Conservation (phyloP, 2,113 vertebrate genomes). For the Elgaria multicarinata region DNA sequence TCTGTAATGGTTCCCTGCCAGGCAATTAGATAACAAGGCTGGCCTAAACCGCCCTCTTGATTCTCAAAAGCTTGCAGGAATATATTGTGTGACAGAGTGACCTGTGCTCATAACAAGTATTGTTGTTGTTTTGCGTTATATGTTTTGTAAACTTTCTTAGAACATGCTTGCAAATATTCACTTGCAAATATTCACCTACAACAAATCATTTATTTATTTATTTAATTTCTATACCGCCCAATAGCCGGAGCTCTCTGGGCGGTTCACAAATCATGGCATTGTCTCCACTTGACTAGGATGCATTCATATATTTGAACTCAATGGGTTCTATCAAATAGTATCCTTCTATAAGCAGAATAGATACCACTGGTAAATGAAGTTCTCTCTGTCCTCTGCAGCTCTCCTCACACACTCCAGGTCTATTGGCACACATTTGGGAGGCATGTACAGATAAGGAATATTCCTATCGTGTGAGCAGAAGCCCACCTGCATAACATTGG, state of each 20-base stretch:
- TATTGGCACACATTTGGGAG: no score
- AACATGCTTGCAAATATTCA: background rate
- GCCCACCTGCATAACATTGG: background rate
- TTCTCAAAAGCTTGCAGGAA: background rate
- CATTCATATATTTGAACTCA: background rate
- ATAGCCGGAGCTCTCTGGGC: no score
- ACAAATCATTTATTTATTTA: no score
- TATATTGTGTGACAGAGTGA: background rate
- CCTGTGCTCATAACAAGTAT: background rate
- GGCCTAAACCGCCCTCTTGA: background rate
- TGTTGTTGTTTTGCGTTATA: background rate
- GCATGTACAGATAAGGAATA: background rate
- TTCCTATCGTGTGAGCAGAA: background rate
- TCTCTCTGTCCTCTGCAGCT: background rate
- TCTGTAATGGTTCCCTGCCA: background rate
- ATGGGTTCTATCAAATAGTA: background rate
- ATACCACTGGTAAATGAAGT: background rate
- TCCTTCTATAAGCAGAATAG: background rate
- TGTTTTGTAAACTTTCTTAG: background rate
- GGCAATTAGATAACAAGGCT: background rate
- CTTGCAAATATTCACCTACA: background rate
- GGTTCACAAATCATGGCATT: no score
- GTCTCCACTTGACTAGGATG: background rate
- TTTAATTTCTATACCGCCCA: no score
- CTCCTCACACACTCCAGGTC: background rate